Percentiles rank a stretch among this genome's conserved stretches.
Conservation (phyloP, 2,888 invertebrate species). For the Panopea generosa region DNA sequence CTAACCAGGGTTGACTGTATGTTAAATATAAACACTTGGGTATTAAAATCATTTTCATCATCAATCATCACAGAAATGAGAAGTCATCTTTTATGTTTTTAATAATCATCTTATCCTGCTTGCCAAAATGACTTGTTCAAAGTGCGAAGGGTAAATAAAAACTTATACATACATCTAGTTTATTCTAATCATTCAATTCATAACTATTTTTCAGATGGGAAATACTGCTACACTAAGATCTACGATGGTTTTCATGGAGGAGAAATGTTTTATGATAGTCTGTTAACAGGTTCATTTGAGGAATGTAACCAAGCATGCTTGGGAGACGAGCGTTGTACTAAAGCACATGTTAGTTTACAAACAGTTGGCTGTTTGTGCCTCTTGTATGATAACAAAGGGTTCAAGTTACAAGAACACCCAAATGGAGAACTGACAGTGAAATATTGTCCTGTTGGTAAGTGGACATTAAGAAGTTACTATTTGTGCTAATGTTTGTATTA, state of each 20-base stretch:
- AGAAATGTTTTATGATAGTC: slow-evolving; percentile 1
- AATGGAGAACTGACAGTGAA: not conserved
- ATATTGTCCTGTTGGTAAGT: slow-evolving; percentile 6
- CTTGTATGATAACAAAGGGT: not conserved
- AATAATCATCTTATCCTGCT: too few species aligned
- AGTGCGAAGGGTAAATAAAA: too few species aligned
- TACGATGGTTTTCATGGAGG: slow-evolving; percentile 6
- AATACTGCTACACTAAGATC: too few species aligned
- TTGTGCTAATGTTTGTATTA: not conserved
- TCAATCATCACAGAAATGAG: too few species aligned
- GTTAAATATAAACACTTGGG: too few species aligned
- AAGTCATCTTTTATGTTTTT: too few species aligned
- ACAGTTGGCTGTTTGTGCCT: not conserved
- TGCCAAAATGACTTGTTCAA: too few species aligned
- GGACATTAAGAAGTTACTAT: not conserved
- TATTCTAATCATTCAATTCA: too few species aligned
- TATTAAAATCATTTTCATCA: too few species aligned
- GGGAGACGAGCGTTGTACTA: slow-evolving; percentile 1
- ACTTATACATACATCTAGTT: too few species aligned
- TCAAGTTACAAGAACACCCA: not conserved
- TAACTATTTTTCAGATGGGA: too few species aligned
- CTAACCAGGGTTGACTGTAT: too few species aligned
- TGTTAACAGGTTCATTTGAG: not conserved
- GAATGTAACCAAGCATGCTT: slow-evolving; percentile 3
- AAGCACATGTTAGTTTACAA: not conserved